Percentiles rank a stretch among this genome's conserved stretches.
Conservation (phyloP, 2,888 invertebrate species). For the Philereme vetulata region DNA sequence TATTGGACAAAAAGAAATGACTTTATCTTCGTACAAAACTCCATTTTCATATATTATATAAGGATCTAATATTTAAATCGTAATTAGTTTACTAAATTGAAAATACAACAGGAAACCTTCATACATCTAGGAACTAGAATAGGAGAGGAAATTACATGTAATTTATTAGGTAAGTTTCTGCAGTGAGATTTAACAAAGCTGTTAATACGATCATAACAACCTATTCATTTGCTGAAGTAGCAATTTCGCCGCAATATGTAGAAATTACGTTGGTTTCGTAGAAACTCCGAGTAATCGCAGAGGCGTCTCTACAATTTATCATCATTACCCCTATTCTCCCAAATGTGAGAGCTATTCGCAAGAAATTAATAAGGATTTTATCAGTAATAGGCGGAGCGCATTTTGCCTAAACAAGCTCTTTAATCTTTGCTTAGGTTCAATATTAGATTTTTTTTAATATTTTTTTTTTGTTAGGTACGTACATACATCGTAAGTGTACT, state of each 20-base stretch:
- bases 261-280: slow-evolving; percentile 1
- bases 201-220: background rate
- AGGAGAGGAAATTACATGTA: too few species aligned
- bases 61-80: too few species aligned
- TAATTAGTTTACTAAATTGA: too few species aligned
- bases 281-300: slow-evolving; percentile 23
- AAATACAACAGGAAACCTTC: too few species aligned
- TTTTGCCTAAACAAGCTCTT: background rate
- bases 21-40: too few species aligned
- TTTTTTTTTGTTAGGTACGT: too few species aligned
- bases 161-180: background rate
- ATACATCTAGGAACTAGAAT: too few species aligned
- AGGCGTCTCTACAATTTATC: slow-evolving; percentile 36
- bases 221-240: slow-evolving; percentile 4
- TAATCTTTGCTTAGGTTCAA: background rate
- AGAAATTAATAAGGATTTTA: slow-evolving; percentile 40
- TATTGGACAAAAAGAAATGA: too few species aligned
- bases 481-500: too few species aligned
- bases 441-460: too few species aligned
- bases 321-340: slow-evolving; percentile 36
- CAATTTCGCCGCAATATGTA: slow-evolving; percentile 3
- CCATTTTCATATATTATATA: too few species aligned
- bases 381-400: background rate
- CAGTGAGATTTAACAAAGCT: background rate
- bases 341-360: slow-evolving; percentile 32